These are phyloP conservation scores for Albula goreensis DNA, from an alignment of 2,113 vertebrate genomes.

Conservation along the genomic window DNA sequence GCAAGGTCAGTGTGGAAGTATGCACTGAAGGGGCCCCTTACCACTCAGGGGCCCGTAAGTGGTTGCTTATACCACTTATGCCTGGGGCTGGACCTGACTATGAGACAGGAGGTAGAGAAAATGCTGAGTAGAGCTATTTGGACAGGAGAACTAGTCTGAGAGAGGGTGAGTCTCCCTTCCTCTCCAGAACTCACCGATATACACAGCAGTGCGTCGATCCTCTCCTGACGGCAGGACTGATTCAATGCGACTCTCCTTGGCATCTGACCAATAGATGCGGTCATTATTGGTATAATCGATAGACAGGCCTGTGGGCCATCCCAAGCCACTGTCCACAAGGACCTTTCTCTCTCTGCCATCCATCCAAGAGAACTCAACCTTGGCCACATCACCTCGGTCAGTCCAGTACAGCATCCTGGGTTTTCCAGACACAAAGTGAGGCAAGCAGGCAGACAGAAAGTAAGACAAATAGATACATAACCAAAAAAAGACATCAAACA, in stretches of 20 bases:
- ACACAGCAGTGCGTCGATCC: constrained; percentile 71
- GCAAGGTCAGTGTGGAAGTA: no score
- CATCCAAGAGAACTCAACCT: constrained; percentile 90
- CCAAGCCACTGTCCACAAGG: constrained; percentile 75
- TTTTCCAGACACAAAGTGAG: constrained; percentile 15
- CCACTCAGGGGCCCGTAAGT: no score
- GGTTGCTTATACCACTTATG: no score
- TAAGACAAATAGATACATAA: background rate
- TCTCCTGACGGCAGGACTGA: constrained; percentile 83
- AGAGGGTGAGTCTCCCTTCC: background rate
- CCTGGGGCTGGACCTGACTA: background rate
- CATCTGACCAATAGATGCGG: constrained; percentile 90
- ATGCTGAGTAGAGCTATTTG: background rate
- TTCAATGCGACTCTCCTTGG: constrained; percentile 86
- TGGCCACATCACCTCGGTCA: constrained; percentile 79
- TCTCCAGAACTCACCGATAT: constrained; percentile 71
- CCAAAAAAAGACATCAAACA: background rate
- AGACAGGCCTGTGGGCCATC: constrained; percentile 87
- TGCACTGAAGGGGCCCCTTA: no score
- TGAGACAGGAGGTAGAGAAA: background rate
- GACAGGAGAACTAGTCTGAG: background rate
- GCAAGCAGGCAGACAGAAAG: constrained; percentile 16
- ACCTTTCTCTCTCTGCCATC: constrained; percentile 80
- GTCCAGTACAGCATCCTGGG: constrained; percentile 88
- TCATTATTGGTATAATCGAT: constrained; percentile 86